A percentile compares a stretch with the other conserved stretches of the same genome.
Conservation (phyloP, 2,113 vertebrate genomes). For the Colossoma macropomum region DNA sequence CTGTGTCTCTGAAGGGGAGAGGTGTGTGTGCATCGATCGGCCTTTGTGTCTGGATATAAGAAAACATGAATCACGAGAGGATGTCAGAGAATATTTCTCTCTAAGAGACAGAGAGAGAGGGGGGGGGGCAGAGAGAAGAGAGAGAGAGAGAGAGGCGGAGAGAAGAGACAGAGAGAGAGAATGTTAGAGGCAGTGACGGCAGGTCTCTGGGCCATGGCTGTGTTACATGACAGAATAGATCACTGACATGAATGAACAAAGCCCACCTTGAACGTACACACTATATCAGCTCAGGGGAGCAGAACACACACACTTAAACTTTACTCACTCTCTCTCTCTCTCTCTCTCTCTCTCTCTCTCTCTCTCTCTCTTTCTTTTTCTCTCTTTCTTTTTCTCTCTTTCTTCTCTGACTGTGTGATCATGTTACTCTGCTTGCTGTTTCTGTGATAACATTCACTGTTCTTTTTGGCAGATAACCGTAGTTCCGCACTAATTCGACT, state of each 20-base stretch:
- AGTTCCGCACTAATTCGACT: constrained; percentile 13
- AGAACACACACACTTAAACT: constrained; percentile 30
- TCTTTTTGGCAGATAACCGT: constrained; percentile 20
- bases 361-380: constrained; percentile 24
- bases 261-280: constrained; percentile 42
- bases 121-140: background rate
- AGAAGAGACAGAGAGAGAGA: constrained; percentile 31
- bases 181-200: constrained; percentile 7
- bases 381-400: constrained; percentile 25
- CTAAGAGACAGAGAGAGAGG: background rate
- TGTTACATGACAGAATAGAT: constrained; percentile 55
- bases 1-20: background rate
- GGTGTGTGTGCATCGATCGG: constrained; percentile 26
- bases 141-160: constrained; percentile 29
- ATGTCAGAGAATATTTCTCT: constrained; percentile 34
- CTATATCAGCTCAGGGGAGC: constrained; percentile 43
- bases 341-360: constrained; percentile 24
- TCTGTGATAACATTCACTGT: constrained; percentile 31
- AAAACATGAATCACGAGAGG: constrained; percentile 34
- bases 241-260: constrained; percentile 53
- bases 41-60: constrained; percentile 32
- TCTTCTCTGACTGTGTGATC: constrained; percentile 22
- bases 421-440: constrained; percentile 36
- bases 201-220: constrained; percentile 52
- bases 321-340: constrained; percentile 34